Evolutionary conservation across 2,797 vertebrate species (phyloP), one percentile per base, ranked within the genome.

Genomic region (Pteronotus mesoamericanus): DNA sequence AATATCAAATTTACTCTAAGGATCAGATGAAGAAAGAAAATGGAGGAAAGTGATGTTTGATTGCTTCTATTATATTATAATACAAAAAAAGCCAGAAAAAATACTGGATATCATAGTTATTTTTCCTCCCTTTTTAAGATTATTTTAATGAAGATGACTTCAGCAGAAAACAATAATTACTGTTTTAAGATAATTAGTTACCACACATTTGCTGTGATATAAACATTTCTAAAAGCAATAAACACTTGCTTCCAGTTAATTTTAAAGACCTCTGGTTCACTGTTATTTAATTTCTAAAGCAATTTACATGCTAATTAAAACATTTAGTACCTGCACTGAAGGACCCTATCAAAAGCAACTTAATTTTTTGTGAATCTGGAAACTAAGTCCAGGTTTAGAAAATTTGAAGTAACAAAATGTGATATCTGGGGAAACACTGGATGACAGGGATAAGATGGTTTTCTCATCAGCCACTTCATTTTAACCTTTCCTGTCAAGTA

Each of bases 291-390:
- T 97, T 97, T 97, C 57, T 74, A 96, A 96, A 94, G 95, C 95
- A 93, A 97, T 98, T 97, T 97, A 92, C 83, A 92, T 89, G 78
- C 59, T 97, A 97, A 97, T 96, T 97, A 97, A 97, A 95, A 93
- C 46, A 57, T 96, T 97, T 94, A 95, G 42, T 97, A 97, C 92
- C 86, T 96, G 8, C 88, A 94, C n/a, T 82, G 69, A 95, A 94
- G 77, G 59, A 96, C 92, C 32, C 37, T 95, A 94, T 96, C 82
- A 91, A 94, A 94, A 87, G 75, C 11, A 94, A 89, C 86, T 96
- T 95, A 96, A 91, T 61, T 94, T 94, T 97, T 95, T 96, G 96
- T 94, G 66, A 95, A 94, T 97, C 69, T 87, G 42, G 61, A 85
- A 92, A 96, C 88, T 72, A 96, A 89, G 92, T 88, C n/a, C 74